phyloP scores from a whole-genome alignment of 1,140 invertebrate genomes.

The Nebria ingens region DNA sequence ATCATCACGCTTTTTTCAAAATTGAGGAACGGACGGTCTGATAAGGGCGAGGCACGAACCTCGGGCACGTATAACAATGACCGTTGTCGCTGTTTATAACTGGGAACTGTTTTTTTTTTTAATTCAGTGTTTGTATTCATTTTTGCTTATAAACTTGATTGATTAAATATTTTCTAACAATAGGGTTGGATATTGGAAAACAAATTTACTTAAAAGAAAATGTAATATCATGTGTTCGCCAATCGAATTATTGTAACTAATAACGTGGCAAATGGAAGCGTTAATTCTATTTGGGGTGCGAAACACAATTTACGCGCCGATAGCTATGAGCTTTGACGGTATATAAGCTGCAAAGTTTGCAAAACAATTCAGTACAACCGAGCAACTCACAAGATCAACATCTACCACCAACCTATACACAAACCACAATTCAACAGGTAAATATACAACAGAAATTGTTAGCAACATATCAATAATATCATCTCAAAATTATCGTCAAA shows the following conservation, averaged over 20 bases:
- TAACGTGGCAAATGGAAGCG: slow-evolving; percentile 1
- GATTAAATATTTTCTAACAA: too few relatives aligned
- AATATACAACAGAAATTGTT: not conserved
- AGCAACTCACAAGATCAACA: not conserved
- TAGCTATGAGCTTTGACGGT: slow-evolving; percentile 5
- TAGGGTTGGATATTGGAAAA: not conserved
- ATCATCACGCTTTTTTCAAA: too few relatives aligned
- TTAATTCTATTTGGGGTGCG: not conserved
- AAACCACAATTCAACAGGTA: not conserved
- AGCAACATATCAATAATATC: too few relatives aligned
- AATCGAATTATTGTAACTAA: slow-evolving; percentile 7
- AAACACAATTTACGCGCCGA: slow-evolving; percentile 4
- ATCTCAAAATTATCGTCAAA: too few relatives aligned
- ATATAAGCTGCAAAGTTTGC: not conserved
- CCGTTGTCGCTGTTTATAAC: too few relatives aligned
- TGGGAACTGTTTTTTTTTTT: too few relatives aligned
- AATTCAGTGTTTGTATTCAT: too few relatives aligned
- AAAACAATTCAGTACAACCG: not conserved
- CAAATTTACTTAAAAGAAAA: not conserved
- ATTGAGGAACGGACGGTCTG: too few relatives aligned
- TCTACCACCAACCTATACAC: not conserved
- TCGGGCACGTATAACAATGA: too few relatives aligned
- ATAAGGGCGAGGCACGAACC: too few relatives aligned
- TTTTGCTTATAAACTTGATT: too few relatives aligned
- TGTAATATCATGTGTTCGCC: not conserved